Conservation (phyloP, 92 coral and sea anemone species). For the Bergia sp. region DNA sequence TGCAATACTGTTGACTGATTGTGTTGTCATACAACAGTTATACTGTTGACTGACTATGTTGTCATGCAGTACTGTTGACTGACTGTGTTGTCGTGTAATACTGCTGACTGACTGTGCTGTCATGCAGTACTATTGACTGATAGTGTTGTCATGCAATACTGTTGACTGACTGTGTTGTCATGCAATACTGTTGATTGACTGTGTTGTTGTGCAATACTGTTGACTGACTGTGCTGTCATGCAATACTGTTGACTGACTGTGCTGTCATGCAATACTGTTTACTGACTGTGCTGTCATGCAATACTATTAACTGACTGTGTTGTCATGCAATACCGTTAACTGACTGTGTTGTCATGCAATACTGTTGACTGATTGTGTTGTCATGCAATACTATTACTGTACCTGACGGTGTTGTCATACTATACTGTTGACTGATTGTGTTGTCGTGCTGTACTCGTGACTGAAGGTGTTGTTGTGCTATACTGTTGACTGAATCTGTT, state of each 20-base stretch:
- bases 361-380: too few relatives aligned
- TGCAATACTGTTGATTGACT: background rate
- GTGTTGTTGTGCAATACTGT: slow-evolving; percentile 46
- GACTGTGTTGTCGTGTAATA: background rate
- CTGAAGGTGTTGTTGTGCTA: background rate
- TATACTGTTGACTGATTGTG: too few relatives aligned
- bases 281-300: too few relatives aligned
- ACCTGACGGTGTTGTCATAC: background rate
- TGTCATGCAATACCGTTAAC: too few relatives aligned
- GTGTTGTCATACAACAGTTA: background rate
- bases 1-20: background rate
- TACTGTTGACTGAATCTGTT: background rate
- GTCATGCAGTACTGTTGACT: background rate
- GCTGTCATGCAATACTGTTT: too few relatives aligned
- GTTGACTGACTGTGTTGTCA: background rate
- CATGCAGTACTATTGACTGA: background rate
- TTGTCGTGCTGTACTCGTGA: background rate
- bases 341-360: too few relatives aligned
- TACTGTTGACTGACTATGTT: too few relatives aligned
- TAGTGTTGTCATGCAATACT: slow-evolving; percentile 54
- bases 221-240: too few relatives aligned
- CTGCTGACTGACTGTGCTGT: background rate
- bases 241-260: too few relatives aligned
- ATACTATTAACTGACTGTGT: too few relatives aligned
- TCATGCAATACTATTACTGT: too few relatives aligned